A percentile compares a stretch with the other conserved stretches of the same genome.
Evolutionary conservation across 2,113 vertebrate species (phyloP).

Genomic region (Talpa occidentalis): DNA sequence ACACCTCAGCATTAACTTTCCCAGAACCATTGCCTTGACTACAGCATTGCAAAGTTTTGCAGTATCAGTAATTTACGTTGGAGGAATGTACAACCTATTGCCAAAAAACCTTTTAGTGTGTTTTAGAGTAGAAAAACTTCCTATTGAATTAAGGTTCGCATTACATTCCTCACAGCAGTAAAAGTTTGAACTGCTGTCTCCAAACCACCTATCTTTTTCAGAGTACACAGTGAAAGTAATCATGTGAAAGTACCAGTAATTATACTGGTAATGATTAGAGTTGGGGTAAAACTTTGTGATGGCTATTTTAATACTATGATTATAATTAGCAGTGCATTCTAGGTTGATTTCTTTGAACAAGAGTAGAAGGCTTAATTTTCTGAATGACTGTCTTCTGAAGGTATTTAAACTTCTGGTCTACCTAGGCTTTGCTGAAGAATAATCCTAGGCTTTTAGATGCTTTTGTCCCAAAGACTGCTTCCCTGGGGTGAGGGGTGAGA

Average conservation of each 20-base stretch:
- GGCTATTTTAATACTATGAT: not conserved
- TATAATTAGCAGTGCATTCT: conserved; percentile 12
- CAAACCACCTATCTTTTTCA: not conserved
- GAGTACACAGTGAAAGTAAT: not conserved
- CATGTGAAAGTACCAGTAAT: not conserved
- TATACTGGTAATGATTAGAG: not conserved
- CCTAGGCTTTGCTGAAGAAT: not conserved
- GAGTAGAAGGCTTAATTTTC: not conserved
- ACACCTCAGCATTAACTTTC: conserved; percentile 26
- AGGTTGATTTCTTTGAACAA: not conserved
- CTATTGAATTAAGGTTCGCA: not conserved
- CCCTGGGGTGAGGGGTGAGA: not conserved
- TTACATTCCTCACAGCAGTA: conserved; percentile 5
- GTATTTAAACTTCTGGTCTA: not conserved
- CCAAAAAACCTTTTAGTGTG: conserved; percentile 58
- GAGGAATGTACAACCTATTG: conserved; percentile 30
- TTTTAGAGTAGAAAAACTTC: not conserved
- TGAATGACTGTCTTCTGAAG: not conserved
- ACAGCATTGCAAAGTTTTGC: not conserved
- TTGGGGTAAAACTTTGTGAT: not conserved
- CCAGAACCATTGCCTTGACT: conserved; percentile 33
- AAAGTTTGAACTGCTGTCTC: not conserved
- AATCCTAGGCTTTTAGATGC: not conserved
- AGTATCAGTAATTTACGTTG: conserved; percentile 33
- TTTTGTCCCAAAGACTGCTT: not conserved